A percentile compares a stretch with the other conserved stretches of the same genome.
Conservation (phyloP, 2,113 vertebrate genomes). For the Sardina pilchardus region DNA sequence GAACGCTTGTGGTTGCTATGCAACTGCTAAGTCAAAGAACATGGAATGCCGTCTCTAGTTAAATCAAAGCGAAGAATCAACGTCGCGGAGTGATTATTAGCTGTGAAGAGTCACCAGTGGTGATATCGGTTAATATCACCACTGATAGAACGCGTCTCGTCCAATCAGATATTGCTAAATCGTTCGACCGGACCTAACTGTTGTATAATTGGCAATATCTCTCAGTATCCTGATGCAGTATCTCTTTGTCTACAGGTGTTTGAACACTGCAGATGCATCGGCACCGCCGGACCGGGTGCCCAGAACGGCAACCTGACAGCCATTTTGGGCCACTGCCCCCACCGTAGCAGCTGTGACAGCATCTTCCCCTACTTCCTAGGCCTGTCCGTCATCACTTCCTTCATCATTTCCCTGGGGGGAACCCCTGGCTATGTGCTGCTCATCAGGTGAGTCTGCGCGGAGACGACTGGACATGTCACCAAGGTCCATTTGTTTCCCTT, state of each 20-base stretch:
- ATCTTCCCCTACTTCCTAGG: conserved; percentile 87
- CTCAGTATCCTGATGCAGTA: not conserved
- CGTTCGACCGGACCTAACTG: too few species aligned
- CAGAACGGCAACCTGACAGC: conserved; percentile 72
- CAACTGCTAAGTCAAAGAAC: too few species aligned
- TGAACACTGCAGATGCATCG: conserved; percentile 83
- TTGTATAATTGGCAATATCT: not conserved
- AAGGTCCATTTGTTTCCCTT: too few species aligned
- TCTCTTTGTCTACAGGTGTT: conserved; percentile 72
- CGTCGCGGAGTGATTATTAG: too few species aligned
- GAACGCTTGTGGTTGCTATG: too few species aligned
- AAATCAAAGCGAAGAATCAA: too few species aligned
- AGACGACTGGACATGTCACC: too few species aligned
- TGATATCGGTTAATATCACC: too few species aligned
- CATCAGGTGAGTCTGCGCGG: conserved; percentile 72
- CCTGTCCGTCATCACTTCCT: conserved; percentile 86
- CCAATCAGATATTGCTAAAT: too few species aligned
- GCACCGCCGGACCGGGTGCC: not conserved
- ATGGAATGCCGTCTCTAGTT: too few species aligned
- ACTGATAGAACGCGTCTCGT: too few species aligned
- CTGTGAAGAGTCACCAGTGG: too few species aligned
- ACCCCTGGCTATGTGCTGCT: conserved; percentile 88
- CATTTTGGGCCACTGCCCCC: conserved; percentile 78
- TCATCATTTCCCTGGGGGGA: conserved; percentile 85
- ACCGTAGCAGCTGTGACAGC: conserved; percentile 77